These are phyloP conservation scores for Brachionus koreanus DNA, from an alignment of 1,140 invertebrate genomes.

Conservation along the genomic window DNA sequence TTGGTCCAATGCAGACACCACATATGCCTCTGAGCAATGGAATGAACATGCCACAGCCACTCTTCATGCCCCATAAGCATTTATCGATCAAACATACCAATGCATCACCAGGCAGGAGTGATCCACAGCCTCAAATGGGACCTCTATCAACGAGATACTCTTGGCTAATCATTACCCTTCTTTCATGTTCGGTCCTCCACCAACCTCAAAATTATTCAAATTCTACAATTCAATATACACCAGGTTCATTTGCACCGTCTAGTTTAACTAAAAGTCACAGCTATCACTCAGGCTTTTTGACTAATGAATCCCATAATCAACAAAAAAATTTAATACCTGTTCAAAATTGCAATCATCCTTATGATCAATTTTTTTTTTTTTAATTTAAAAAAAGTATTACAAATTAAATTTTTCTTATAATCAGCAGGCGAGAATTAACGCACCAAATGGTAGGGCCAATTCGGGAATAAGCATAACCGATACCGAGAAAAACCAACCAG, in stretches of 20 bases:
- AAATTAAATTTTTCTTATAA: slow-evolving; percentile 7
- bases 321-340: neutral
- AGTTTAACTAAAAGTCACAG: slow-evolving; percentile 4
- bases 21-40: neutral
- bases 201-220: neutral
- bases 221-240: neutral
- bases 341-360: neutral
- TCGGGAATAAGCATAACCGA: neutral
- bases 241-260: neutral
- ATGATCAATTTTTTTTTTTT: neutral
- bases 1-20: neutral
- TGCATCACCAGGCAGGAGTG: slow-evolving; percentile 3
- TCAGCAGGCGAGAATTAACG: neutral
- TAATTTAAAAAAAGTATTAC: neutral
- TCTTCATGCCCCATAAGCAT: neutral
- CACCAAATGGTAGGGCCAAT: neutral
- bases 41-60: neutral
- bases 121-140: slow-evolving; percentile 20
- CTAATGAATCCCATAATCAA: slow-evolving; percentile 25
- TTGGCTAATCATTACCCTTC: neutral
- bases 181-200: slow-evolving; percentile 20
- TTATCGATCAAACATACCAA: neutral
- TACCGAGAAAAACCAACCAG: neutral
- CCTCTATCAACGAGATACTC: neutral
- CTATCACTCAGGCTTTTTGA: slow-evolving; percentile 5